Evolutionary conservation across 2,797 vertebrate genomes (phyloP).

Genomic region (Mormyrops attenuatus): DNA sequence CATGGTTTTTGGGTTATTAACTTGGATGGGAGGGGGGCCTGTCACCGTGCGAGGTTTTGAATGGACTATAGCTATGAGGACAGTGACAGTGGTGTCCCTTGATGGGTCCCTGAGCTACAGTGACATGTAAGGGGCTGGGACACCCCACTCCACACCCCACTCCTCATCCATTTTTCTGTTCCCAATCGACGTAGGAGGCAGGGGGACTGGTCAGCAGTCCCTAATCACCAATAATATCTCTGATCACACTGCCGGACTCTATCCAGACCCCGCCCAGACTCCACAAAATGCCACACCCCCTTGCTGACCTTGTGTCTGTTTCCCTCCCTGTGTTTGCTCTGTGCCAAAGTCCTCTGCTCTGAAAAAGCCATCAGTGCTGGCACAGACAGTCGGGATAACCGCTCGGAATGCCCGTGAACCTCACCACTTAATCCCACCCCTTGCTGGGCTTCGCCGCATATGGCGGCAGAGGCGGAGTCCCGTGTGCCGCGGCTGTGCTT

Average conservation of each 20-base stretch:
- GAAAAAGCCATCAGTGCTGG: background rate
- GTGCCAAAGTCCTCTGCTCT: background rate
- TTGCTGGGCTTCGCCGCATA: background rate
- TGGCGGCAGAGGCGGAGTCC: background rate
- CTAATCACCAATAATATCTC: background rate
- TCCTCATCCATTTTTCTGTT: background rate
- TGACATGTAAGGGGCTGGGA: background rate
- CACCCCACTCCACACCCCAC: too few relatives aligned
- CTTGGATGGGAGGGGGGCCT: constrained; percentile 1
- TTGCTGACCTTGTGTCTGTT: background rate
- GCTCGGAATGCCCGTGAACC: background rate
- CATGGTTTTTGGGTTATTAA: constrained; percentile 23
- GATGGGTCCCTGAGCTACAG: background rate
- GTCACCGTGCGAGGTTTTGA: background rate
- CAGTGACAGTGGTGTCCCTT: background rate
- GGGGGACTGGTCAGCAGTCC: background rate
- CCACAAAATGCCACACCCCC: background rate
- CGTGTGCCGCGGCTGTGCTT: background rate
- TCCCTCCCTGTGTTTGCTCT: background rate
- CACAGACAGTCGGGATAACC: background rate
- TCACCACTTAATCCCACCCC: background rate
- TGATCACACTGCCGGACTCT: background rate
- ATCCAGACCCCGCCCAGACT: background rate
- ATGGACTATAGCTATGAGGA: background rate
- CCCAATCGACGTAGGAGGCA: background rate